phyloP scores from a whole-genome alignment of 2,797 vertebrate genomes.

The Bovichtus variegatus region DNA sequence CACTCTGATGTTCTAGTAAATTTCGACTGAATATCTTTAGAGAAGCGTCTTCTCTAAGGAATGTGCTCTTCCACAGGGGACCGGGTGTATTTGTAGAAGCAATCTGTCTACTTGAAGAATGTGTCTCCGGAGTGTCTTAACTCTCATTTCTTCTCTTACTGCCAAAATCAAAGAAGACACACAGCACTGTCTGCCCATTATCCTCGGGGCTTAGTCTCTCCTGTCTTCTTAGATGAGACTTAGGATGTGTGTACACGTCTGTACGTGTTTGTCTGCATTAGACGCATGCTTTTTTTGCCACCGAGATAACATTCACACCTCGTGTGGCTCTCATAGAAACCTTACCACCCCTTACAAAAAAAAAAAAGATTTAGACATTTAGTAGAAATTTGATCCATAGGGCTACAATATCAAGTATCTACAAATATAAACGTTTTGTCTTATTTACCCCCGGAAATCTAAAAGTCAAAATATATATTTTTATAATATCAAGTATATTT shows the following conservation, averaged over 20 bases:
- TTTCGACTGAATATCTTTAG: conserved; percentile 56
- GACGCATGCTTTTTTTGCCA: conserved; percentile 8
- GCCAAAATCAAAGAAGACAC: conserved; percentile 67
- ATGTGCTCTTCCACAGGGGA: conserved; percentile 59
- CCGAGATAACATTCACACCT: conserved; percentile 35
- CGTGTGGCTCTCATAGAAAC: not conserved
- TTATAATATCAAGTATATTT: not conserved
- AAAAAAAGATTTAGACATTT: not conserved
- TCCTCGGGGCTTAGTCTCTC: conserved; percentile 57
- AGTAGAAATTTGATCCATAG: not conserved
- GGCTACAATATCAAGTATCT: no score
- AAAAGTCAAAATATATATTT: no score
- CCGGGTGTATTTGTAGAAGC: conserved; percentile 72
- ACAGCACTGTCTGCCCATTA: conserved; percentile 58
- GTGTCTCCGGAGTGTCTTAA: conserved; percentile 72
- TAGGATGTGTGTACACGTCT: conserved; percentile 29
- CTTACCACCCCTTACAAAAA: no score
- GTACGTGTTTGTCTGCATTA: conserved; percentile 35
- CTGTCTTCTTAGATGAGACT: conserved; percentile 58
- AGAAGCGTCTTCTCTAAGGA: conserved; percentile 61
- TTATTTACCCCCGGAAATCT: not conserved
- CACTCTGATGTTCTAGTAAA: conserved; percentile 64
- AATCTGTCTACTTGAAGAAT: conserved; percentile 71
- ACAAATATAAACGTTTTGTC: not conserved
- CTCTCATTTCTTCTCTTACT: conserved; percentile 65